phyloP scores from a whole-genome alignment of 2,797 vertebrate species.

The Sebastes trivittatus region DNA sequence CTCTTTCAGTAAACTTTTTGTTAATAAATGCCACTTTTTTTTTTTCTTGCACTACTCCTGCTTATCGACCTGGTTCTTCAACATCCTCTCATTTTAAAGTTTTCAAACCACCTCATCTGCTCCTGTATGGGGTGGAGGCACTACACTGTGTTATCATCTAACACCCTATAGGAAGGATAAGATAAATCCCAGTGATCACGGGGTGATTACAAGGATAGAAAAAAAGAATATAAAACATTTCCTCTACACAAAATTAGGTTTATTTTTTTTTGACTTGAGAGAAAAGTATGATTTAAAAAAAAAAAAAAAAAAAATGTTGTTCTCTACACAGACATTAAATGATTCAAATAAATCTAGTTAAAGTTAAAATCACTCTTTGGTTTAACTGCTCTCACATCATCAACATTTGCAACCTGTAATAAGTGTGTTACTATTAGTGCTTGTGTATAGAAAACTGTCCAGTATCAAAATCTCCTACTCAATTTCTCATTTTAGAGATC shows the following conservation, averaged over 20 bases:
- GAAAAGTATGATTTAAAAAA: no score
- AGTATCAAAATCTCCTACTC: rapidly evolving
- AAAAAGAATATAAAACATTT: neutral
- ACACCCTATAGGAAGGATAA: no score
- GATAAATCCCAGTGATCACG: neutral
- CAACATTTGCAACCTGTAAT: no score
- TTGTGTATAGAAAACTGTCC: neutral
- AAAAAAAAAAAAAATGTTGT: no score
- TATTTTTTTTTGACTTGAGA: no score
- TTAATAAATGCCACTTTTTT: neutral
- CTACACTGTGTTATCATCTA: neutral
- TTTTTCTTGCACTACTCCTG: neutral
- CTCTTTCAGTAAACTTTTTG: neutral
- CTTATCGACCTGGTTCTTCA: neutral
- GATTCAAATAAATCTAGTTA: no score
- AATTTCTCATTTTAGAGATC: no score
- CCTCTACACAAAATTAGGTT: rapidly evolving
- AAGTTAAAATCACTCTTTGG: no score
- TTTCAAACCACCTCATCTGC: neutral
- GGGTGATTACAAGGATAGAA: rapidly evolving
- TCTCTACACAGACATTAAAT: no score
- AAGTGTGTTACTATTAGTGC: neutral
- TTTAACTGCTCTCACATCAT: no score
- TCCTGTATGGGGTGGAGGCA: rapidly evolving
- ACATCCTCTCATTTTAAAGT: neutral